Conservation (phyloP, 2,888 invertebrate species). For the Sphecodes monilicornis region DNA sequence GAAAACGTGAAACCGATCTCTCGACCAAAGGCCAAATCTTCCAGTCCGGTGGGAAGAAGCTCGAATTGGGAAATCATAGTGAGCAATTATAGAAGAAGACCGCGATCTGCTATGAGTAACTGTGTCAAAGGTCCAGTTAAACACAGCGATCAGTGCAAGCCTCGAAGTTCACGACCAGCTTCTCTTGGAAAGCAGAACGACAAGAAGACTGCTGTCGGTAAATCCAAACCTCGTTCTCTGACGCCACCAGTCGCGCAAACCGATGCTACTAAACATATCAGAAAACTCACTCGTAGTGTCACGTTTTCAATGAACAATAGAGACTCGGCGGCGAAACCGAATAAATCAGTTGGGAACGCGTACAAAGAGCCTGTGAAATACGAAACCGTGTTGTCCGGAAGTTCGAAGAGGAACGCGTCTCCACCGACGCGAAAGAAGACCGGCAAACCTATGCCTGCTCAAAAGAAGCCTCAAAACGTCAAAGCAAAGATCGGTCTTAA, state of each 20-base stretch:
- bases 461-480: not conserved
- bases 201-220: constrained; percentile 18
- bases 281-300: constrained; percentile 50
- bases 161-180: not conserved
- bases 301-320: constrained; percentile 50
- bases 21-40: constrained; percentile 31
- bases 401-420: not conserved
- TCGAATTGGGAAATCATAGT: not conserved
- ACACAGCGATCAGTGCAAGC: constrained; percentile 9
- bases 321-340: not conserved
- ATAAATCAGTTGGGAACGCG: not conserved
- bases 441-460: not conserved
- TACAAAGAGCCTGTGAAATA: not conserved
- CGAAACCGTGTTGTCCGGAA: not conserved
- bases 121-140: constrained; percentile 14
- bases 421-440: too few species aligned
- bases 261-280: constrained; percentile 8
- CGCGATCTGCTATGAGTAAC: constrained; percentile 1
- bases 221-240: not conserved
- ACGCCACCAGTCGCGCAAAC: constrained; percentile 1
- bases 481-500: not conserved
- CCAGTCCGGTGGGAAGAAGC: constrained; percentile 1
- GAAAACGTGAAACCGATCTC: constrained; percentile 2
- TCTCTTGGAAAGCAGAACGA: constrained; percentile 2
- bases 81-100: not conserved